Evolutionary conservation across 2,113 vertebrate genomes (phyloP).

Genomic region (Brachyistius frenatus): DNA sequence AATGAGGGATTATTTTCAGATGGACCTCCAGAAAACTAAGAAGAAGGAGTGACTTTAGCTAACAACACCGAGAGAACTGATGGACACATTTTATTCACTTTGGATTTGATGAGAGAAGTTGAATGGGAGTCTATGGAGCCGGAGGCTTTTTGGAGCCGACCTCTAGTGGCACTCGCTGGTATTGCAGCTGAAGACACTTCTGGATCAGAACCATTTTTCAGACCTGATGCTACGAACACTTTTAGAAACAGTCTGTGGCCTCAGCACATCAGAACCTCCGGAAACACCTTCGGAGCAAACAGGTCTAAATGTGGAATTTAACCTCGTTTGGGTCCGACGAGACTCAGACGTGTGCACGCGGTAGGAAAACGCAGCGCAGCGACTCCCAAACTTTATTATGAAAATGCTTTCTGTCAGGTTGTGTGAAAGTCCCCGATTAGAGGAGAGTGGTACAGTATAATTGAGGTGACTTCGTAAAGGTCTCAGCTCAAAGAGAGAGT

Average conservation of each 20-base stretch:
- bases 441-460: slow-evolving; percentile 76
- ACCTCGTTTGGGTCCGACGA: background rate
- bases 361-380: background rate
- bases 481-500: slow-evolving; percentile 65
- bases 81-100: too few relatives aligned
- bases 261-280: slow-evolving; percentile 29
- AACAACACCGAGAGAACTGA: too few relatives aligned
- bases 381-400: slow-evolving; percentile 64
- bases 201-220: too few relatives aligned
- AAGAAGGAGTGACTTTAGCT: too few relatives aligned
- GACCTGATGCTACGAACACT: slow-evolving; percentile 8
- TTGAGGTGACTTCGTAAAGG: slow-evolving; percentile 75
- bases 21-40: too few relatives aligned
- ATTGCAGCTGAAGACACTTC: too few relatives aligned
- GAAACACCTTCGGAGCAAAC: slow-evolving; percentile 30
- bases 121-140: too few relatives aligned
- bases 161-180: too few relatives aligned
- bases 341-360: too few relatives aligned
- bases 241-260: slow-evolving; percentile 9
- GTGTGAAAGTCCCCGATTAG: slow-evolving; percentile 71
- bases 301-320: slow-evolving; percentile 26
- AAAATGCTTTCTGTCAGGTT: slow-evolving; percentile 68
- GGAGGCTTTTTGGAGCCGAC: too few relatives aligned
- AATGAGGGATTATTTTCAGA: too few relatives aligned
- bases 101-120: too few relatives aligned